Conservation (phyloP, 1,140 invertebrate genomes). For the Carcinoscorpius rotundicauda region DNA sequence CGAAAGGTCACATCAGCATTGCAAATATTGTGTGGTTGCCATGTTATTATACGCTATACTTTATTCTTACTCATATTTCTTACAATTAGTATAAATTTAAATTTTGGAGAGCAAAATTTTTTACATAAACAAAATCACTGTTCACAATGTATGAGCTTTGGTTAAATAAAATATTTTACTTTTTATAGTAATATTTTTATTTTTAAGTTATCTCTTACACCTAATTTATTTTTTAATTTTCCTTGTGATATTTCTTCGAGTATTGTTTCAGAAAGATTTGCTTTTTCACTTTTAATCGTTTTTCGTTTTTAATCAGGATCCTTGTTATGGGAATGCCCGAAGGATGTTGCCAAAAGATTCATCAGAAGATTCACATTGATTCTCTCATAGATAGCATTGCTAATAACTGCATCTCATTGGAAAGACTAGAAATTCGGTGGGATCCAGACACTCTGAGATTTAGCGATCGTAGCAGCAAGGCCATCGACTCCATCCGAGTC, state of each 20-base stretch:
- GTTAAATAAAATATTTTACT: no score
- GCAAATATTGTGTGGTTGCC: no score
- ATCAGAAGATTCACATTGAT: slow-evolving; percentile 67
- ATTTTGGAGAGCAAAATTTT: no score
- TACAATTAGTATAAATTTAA: no score
- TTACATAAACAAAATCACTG: no score
- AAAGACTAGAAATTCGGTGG: slow-evolving; percentile 91
- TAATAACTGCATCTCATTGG: slow-evolving; percentile 74
- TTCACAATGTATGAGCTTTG: no score
- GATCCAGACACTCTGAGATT: slow-evolving; percentile 96
- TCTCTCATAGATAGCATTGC: slow-evolving; percentile 96
- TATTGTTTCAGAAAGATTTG: no score
- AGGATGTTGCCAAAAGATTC: slow-evolving; percentile 87
- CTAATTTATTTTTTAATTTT: slow-evolving; percentile 1
- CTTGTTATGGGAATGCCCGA: slow-evolving; percentile 94
- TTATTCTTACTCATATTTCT: no score
- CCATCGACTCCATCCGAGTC: slow-evolving; percentile 63
- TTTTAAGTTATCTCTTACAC: slow-evolving; percentile 1
- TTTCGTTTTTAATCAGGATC: slow-evolving; percentile 51
- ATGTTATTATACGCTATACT: no score
- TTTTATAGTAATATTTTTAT: no score
- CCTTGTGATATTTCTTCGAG: not conserved
- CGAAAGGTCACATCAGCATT: no score
- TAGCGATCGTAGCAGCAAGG: slow-evolving; percentile 96
- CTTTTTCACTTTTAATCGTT: no score